Base-by-base conservation (phyloP, 2,797 vertebrate species). In the Anisognathus igniventris region DNA sequence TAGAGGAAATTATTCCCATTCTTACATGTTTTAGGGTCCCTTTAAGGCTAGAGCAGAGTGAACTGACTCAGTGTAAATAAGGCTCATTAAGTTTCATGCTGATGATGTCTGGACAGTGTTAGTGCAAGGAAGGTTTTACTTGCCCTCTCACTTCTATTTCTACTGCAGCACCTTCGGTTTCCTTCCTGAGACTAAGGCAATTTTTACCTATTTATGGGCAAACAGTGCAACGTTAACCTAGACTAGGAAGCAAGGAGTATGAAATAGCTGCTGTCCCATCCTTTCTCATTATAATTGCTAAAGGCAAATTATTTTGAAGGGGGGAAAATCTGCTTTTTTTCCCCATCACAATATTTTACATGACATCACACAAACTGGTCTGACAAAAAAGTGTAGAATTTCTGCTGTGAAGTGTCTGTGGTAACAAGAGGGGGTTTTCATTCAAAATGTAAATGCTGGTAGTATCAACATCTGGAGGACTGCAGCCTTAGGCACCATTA, bases 381-480 rank as follows among this genome's bases (percentile, higher is more conserved):
- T 81, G 54, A 37, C 51, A 75, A 90, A 61, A 54, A 85, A 73
- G 18, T 2, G 37, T 30, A 91, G 15, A 70, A 77, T 89, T 94
- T 75, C 47, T 88, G 70, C 70, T 48, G 31, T 82, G 87, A 92
- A 83, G 14, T 68, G 40, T 86, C 82, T 82, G 40, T 48, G 44
- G 37, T 77, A 92, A 88, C 56, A 96, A 89, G 53, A 83, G 35
- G 3, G 2, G 15, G 76, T 92, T 95, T 94, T 90, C 37, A 65
- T 77, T 87, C 71, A 67, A 90, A 93, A 94, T 92, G 67, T 91
- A 96, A 83, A 94, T 95, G 78, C 74, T 92, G 62, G 19, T 56
- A 92, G 80, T 86, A 93, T 94, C 96, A 93, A 94, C 96, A 98
- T 97, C 97, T 98, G 97, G 96, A 97, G 81, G 73, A 93, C 77